These are phyloP conservation scores for Sarcophaga variegata DNA, from an alignment of 2,888 invertebrate genomes.

Conservation along the genomic window DNA sequence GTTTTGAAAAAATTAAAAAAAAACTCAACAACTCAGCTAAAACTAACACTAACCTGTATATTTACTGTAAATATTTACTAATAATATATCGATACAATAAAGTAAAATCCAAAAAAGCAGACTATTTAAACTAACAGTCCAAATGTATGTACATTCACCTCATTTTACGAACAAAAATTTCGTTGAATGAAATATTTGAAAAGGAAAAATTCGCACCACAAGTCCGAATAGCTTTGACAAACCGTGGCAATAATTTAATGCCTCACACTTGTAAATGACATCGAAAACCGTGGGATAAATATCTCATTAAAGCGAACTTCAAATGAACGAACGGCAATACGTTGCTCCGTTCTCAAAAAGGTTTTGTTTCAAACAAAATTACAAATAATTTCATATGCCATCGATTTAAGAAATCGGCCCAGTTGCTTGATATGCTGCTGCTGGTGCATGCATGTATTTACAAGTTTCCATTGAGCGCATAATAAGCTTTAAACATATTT, in stretches of 20 bases:
- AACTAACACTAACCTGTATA: constrained; percentile 23
- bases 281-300: constrained; percentile 68
- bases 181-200: constrained; percentile 7
- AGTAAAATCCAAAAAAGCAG: constrained; percentile 17
- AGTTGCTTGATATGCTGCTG: constrained; percentile 18
- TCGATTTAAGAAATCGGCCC: constrained; percentile 47
- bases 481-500: not conserved
- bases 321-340: not conserved
- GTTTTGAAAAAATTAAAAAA: not conserved
- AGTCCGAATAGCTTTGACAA: constrained; percentile 48
- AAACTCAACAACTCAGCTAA: not conserved
- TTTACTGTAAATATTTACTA: constrained; percentile 33
- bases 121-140: constrained; percentile 37
- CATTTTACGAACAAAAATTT: constrained; percentile 26
- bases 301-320: constrained; percentile 38
- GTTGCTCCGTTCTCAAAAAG: no score
- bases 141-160: not conserved
- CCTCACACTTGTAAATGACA: constrained; percentile 64
- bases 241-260: constrained; percentile 63
- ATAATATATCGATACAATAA: constrained; percentile 9
- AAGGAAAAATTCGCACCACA: not conserved
- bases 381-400: constrained; percentile 20
- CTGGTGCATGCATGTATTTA: constrained; percentile 27
- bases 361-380: not conserved
- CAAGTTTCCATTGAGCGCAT: not conserved